Evolutionary conservation across 2,113 vertebrate species (phyloP).

Genomic region (Pseudopipra pipra): DNA sequence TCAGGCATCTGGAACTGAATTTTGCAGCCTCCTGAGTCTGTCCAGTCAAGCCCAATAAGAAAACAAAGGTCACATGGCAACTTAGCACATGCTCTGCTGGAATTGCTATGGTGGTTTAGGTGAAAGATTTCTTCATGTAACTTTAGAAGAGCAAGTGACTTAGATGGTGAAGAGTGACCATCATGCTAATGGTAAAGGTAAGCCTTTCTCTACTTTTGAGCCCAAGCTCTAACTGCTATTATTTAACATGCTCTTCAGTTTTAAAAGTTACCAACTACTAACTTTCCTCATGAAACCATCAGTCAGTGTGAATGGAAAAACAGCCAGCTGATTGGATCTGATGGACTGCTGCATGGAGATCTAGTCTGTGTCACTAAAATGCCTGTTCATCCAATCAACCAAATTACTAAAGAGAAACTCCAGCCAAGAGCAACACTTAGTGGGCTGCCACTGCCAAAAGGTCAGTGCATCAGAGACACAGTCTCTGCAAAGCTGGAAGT

Average conservation of each 20-base stretch:
- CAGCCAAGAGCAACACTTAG: constrained; percentile 52
- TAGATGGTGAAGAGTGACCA: neutral
- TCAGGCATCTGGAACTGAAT: neutral
- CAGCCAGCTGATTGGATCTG: constrained; percentile 62
- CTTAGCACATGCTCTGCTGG: neutral
- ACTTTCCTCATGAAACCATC: constrained; percentile 25
- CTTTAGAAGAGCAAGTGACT: neutral
- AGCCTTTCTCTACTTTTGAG: neutral
- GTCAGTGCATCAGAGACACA: neutral
- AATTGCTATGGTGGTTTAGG: neutral
- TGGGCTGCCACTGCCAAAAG: neutral
- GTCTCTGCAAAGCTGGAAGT: neutral
- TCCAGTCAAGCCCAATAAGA: neutral
- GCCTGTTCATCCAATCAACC: constrained; percentile 64
- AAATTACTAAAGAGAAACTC: constrained; percentile 49
- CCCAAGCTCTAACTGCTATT: neutral
- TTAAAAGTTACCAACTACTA: constrained; percentile 38
- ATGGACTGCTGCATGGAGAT: constrained; percentile 47
- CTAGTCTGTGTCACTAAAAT: constrained; percentile 41
- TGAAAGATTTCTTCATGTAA: neutral
- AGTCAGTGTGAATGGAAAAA: constrained; percentile 4
- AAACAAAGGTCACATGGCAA: neutral
- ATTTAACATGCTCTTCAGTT: constrained; percentile 23
- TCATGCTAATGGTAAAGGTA: neutral
- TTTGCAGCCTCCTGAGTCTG: neutral